Conservation (phyloP, 2,888 invertebrate genomes). For the Papilio protenor region DNA sequence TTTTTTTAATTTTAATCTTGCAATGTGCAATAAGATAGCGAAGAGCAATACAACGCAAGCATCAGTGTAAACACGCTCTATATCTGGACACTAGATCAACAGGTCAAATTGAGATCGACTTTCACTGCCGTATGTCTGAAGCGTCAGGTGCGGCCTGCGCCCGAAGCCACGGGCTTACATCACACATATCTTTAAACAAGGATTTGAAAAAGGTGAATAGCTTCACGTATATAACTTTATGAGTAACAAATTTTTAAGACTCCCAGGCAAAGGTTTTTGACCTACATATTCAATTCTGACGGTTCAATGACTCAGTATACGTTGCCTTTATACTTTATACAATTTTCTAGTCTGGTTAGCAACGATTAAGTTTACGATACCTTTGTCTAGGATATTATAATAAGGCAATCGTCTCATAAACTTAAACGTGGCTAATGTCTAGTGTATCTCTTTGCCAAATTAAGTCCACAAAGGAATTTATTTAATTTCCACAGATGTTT, state of each 20-base stretch:
- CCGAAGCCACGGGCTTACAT: conserved; percentile 6
- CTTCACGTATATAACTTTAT: no score
- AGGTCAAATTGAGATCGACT: conserved; percentile 47
- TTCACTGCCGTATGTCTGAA: conserved; percentile 44
- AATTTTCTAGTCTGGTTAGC: conserved; percentile 29
- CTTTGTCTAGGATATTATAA: neutral
- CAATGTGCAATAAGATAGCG: neutral
- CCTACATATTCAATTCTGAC: neutral
- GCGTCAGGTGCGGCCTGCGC: conserved; percentile 42
- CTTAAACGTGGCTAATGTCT: neutral
- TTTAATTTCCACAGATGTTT: neutral
- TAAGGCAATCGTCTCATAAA: neutral
- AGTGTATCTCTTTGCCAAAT: neutral
- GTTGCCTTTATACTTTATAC: conserved; percentile 2
- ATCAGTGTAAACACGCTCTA: conserved; percentile 36
- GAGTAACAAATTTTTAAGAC: neutral
- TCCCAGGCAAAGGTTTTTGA: neutral
- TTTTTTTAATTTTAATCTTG: neutral
- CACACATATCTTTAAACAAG: neutral
- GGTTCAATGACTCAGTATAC: neutral
- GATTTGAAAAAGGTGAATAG: neutral
- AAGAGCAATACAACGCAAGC: neutral
- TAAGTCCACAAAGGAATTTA: neutral
- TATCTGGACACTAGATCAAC: conserved; percentile 34
- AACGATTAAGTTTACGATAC: conserved; percentile 9